A percentile compares a stretch with the other conserved stretches of the same genome.
Conservation (phyloP, 2,888 invertebrate species). For the Entomobrya multifasciata region DNA sequence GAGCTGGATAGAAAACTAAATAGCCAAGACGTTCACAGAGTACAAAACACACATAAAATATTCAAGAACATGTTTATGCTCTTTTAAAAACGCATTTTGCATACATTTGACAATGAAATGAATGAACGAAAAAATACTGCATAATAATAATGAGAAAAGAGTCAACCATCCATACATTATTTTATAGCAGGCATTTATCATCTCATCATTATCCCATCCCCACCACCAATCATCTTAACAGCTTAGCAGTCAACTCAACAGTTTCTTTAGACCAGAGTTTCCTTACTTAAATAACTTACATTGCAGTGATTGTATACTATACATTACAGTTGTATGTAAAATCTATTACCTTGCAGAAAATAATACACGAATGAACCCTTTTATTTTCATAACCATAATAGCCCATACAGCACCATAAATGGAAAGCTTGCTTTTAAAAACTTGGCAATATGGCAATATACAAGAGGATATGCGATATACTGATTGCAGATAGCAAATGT, state of each 20-base stretch:
- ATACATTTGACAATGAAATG: slow-evolving; percentile 24
- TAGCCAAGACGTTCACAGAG: background rate
- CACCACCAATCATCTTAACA: background rate
- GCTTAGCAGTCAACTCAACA: background rate
- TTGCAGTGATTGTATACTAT: background rate
- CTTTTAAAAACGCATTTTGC: background rate
- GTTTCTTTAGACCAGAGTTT: background rate
- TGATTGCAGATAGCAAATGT: background rate
- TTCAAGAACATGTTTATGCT: no score
- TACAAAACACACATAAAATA: background rate
- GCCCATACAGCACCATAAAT: background rate
- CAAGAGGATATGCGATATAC: background rate
- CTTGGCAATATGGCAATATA: background rate
- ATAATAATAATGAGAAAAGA: background rate
- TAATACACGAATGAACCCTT: background rate
- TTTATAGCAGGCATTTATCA: background rate
- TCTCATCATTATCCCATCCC: background rate
- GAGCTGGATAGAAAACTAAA: no score
- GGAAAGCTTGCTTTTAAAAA: background rate
- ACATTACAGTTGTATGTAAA: no score
- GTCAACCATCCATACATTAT: background rate
- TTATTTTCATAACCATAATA: background rate
- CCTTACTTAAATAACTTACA: background rate
- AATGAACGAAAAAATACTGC: slow-evolving; percentile 1
- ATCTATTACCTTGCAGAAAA: background rate